Evolutionary conservation across 2,797 vertebrate species (phyloP), one percentile per base, ranked within the genome.

Genomic region (Gambelia wislizenii): DNA sequence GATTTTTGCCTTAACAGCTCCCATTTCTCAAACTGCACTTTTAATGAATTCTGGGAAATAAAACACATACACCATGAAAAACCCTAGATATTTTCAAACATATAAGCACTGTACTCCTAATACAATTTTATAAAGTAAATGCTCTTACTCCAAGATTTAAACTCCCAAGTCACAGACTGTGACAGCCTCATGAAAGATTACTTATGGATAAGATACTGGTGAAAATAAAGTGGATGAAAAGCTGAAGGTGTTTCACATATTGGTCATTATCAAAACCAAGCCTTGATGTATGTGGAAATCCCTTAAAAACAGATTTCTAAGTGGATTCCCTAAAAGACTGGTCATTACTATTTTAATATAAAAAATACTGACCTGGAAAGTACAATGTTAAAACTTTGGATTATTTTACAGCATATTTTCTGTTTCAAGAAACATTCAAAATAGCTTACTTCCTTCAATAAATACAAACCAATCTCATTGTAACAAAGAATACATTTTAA

Each of bases 41-140:
- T 92, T 87, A 83, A 93, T 61, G 61, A 30, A 80, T 3, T 44
- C 27, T 83, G 80, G 56, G 47, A 90, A 89, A 91, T 42, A 39
- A 67, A 67, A 86, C 16, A 44, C 42, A 80, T 80, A 49, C 25
- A 14, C 14, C 22, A 18, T 25, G 87, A 30, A n/a, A 67, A 67
- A 47, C 52, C 89, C 76, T 84, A 67, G 82, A 69, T 80, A 91
- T 13, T 54, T 25, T 39, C 44, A 42, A 77, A 91, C 82, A 85
- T 90, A 67, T 84, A 76, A 91, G 72, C 86, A 93, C 87, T 49
- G 89, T 91, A 93, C 82, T 92, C 91, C 0, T 0, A 1, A 83
- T 82, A 83, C 0, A 2, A 84, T 76, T 88, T 76, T 74, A 16
- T 61, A 61, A 59, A 4, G 14, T 42, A 39, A 59, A n/a, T 70